phyloP scores from a whole-genome alignment of 1,140 invertebrate genomes.

The Dendrolimus kikuchii region DNA sequence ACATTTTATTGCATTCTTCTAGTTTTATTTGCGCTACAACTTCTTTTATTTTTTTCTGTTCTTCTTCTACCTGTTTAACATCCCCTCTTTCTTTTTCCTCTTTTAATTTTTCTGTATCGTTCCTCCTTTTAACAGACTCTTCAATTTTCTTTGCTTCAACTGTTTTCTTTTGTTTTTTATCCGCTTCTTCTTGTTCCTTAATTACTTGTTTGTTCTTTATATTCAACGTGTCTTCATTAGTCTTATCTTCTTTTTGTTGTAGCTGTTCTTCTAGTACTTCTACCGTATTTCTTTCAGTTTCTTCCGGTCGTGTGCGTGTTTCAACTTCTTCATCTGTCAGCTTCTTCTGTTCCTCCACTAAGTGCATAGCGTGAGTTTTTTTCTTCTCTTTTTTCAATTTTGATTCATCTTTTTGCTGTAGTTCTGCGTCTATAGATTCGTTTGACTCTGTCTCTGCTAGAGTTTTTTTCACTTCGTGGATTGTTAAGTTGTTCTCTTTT shows the following conservation, averaged over 20 bases:
- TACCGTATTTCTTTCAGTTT: constrained; percentile 13
- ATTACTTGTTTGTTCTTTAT: constrained; percentile 8
- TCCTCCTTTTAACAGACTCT: constrained; percentile 9
- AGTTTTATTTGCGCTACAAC: not conserved
- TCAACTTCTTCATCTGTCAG: constrained; percentile 15
- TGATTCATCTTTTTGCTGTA: constrained; percentile 22
- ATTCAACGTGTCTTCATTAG: too few species aligned
- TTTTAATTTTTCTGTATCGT: too few species aligned
- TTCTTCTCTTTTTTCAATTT: constrained; percentile 14
- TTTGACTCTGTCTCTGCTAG: constrained; percentile 19
- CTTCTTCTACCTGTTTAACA: constrained; percentile 3
- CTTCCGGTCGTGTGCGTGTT: constrained; percentile 16
- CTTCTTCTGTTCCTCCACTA: too few species aligned
- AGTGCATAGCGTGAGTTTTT: constrained; percentile 14
- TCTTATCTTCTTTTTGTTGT: not conserved
- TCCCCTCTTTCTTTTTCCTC: constrained; percentile 4
- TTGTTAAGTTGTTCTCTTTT: not conserved
- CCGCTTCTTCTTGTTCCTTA: constrained; percentile 19
- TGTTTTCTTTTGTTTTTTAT: constrained; percentile 31
- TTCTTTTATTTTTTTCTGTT: constrained; percentile 17
- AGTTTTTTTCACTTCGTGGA: constrained; percentile 6
- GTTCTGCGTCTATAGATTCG: constrained; percentile 4
- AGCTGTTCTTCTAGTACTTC: constrained; percentile 10
- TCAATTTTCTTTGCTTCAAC: constrained; percentile 19
- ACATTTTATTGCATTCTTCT: not conserved